phyloP scores from a whole-genome alignment of 2,888 invertebrate species.

The Tenthredo notha region DNA sequence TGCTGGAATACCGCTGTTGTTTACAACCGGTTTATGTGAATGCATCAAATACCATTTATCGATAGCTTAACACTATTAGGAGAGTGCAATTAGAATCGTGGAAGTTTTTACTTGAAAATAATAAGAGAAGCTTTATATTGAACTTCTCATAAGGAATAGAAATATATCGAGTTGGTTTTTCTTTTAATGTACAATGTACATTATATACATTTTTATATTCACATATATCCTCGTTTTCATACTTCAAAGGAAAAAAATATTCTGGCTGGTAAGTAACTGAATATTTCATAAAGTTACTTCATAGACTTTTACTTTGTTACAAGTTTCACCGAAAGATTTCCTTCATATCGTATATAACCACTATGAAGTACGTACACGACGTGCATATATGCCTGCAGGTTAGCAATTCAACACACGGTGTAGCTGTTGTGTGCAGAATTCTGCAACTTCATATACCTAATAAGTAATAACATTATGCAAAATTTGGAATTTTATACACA shows the following conservation, averaged over 20 bases:
- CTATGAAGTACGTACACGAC: constrained; percentile 12
- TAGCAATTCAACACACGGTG: not conserved
- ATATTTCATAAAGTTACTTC: constrained; percentile 42
- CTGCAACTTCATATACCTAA: not conserved
- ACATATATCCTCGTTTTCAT: not conserved
- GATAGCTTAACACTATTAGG: not conserved
- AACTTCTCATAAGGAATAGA: too few relatives aligned
- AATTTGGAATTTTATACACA: not conserved
- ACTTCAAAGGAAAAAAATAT: not conserved
- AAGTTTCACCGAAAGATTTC: constrained; percentile 37
- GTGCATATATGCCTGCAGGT: constrained; percentile 12
- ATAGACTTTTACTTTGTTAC: constrained; percentile 35
- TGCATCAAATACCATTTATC: not conserved
- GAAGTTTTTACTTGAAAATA: not conserved
- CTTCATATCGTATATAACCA: constrained; percentile 30
- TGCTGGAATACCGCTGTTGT: not conserved
- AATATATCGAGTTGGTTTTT: constrained; percentile 35
- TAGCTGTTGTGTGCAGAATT: not conserved
- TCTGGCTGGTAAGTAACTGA: constrained; percentile 17
- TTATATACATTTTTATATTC: too few relatives aligned
- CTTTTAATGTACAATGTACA: not conserved
- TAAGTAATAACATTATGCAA: not conserved
- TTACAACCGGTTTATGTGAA: not conserved
- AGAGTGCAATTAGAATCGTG: not conserved
- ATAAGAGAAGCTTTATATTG: not conserved